Conservation (phyloP, 2,113 vertebrate genomes). For the Poeciliopsis retropinna region DNA sequence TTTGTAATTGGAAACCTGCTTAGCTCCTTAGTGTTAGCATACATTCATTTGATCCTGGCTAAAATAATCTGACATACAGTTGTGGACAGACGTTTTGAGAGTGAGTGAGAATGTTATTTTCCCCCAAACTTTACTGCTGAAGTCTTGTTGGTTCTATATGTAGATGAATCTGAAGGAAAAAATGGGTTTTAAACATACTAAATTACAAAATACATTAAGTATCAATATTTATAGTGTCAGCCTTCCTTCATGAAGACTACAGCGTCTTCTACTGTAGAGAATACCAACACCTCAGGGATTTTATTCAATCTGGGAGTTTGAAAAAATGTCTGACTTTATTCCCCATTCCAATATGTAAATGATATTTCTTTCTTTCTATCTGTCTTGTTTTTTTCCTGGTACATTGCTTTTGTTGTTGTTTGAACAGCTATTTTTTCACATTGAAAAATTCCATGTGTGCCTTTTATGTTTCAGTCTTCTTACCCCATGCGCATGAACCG, state of each 20-base stretch:
- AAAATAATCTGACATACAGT: neutral
- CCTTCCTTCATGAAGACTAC: neutral
- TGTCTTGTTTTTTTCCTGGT: neutral
- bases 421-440: too few relatives aligned
- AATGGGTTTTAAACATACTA: neutral
- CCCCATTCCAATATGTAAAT: neutral
- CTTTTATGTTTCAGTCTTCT: slow-evolving; percentile 85
- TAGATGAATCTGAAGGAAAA: neutral
- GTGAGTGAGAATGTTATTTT: too few relatives aligned
- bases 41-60: neutral
- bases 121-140: too few relatives aligned
- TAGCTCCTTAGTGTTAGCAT: neutral
- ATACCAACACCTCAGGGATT: too few relatives aligned
- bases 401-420: neutral
- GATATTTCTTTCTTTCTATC: neutral
- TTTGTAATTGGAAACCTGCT: neutral
- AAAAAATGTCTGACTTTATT: neutral
- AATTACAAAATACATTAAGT: neutral
- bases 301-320: neutral
- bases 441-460: neutral
- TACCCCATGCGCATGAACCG: slow-evolving; percentile 92
- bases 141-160: too few relatives aligned
- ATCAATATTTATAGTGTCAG: neutral
- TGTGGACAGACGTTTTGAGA: too few relatives aligned
- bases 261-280: neutral